Conservation (phyloP, 92 coral and sea anemone genomes). For the Heliopora coerulea region DNA sequence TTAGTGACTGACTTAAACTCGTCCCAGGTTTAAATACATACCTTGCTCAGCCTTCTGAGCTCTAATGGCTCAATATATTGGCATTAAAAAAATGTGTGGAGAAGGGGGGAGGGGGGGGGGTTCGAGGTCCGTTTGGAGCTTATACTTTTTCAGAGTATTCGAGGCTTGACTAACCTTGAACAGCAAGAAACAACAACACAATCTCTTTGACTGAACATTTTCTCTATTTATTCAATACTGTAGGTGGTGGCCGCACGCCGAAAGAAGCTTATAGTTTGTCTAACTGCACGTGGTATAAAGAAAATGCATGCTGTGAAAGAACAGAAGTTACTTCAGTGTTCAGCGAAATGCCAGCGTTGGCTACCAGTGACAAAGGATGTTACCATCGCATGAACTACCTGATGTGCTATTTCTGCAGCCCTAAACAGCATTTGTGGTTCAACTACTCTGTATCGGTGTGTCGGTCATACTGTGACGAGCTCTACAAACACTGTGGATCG, state of each 20-base stretch:
- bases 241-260: conserved; percentile 77
- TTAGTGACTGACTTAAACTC: no score
- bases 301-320: conserved; percentile 83
- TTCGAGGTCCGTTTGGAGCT: no score
- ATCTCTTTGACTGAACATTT: no score
- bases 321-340: conserved; percentile 92
- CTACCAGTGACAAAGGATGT: conserved; percentile 64
- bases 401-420: conserved; percentile 97
- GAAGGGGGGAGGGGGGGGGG: no score
- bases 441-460: conserved; percentile 63
- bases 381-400: conserved; percentile 81
- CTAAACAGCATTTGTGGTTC: conserved; percentile 77
- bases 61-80: no score
- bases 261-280: conserved; percentile 93
- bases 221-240: no score
- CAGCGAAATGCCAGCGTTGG: conserved; percentile 69
- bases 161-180: no score
- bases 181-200: no score
- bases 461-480: conserved; percentile 60
- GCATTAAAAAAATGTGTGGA: no score
- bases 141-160: no score
- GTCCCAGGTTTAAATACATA: no score
- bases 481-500: conserved; percentile 72
- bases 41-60: no score
- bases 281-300: conserved; percentile 93